Evolutionary conservation across 2,797 vertebrate genomes (phyloP).

Genomic region (Danio albolineatus): DNA sequence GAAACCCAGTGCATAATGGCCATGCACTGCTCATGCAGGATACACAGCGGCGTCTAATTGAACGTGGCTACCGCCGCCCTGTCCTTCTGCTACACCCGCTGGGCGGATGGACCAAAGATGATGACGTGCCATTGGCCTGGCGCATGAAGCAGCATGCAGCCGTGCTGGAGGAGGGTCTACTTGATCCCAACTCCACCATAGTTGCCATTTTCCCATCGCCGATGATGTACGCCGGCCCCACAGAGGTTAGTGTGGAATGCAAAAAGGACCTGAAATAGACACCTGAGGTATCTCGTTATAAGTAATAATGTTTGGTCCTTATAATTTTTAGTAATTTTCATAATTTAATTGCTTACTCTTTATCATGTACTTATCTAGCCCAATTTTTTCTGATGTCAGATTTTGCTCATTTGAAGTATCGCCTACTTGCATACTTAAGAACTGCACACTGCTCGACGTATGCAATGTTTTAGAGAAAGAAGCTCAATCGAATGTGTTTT

Average conservation of each 20-base stretch:
- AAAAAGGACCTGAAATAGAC: not conserved
- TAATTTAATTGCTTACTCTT: not conserved
- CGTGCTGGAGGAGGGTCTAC: slow-evolving; percentile 90
- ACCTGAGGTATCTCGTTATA: not conserved
- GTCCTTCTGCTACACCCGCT: slow-evolving; percentile 94
- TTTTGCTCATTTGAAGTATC: not conserved
- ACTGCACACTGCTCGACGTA: slow-evolving; percentile 4
- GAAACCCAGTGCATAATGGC: slow-evolving; percentile 96
- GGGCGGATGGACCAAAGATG: slow-evolving; percentile 98
- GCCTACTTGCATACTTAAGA: not conserved
- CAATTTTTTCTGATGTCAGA: not conserved
- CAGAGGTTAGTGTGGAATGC: slow-evolving; percentile 84
- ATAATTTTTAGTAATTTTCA: not conserved
- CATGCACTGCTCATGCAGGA: slow-evolving; percentile 97
- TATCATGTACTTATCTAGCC: not conserved
- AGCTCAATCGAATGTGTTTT: slow-evolving; percentile 12
- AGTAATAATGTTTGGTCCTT: not conserved
- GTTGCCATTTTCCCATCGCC: slow-evolving; percentile 98
- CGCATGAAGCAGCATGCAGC: slow-evolving; percentile 96
- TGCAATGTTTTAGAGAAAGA: slow-evolving; percentile 6
- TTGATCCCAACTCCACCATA: slow-evolving; percentile 89
- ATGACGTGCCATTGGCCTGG: slow-evolving; percentile 93
- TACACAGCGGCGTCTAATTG: slow-evolving; percentile 90
- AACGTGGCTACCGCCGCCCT: slow-evolving; percentile 91
- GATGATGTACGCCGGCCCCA: slow-evolving; percentile 99